Evolutionary conservation across 2,797 vertebrate genomes (phyloP).

Genomic region (Artibeus jamaicensis): DNA sequence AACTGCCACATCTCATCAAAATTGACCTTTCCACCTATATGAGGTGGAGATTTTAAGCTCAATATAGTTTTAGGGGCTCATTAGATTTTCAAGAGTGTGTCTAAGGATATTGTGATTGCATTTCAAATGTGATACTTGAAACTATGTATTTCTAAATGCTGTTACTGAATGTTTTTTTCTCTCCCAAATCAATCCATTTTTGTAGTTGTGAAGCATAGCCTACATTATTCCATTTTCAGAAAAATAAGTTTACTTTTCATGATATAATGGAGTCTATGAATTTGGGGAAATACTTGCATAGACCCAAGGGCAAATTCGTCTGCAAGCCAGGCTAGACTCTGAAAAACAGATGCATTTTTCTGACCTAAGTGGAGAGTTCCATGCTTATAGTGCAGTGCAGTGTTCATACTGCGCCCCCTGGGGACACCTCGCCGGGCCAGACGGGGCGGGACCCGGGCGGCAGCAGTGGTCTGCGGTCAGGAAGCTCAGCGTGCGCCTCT

Average conservation of each 20-base stretch:
- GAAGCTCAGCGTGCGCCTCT: not conserved
- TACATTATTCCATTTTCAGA: not conserved
- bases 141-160: slow-evolving; percentile 56
- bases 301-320: not conserved
- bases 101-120: slow-evolving; percentile 42
- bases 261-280: not conserved
- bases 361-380: not conserved
- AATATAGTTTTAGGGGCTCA: slow-evolving; percentile 64
- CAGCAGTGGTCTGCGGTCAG: not conserved
- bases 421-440: not conserved
- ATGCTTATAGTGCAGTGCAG: not conserved
- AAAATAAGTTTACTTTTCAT: not conserved
- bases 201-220: not conserved
- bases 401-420: not conserved
- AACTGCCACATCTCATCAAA: slow-evolving; percentile 60
- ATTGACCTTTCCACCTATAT: slow-evolving; percentile 66
- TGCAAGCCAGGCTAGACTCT: not conserved
- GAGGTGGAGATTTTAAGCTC: slow-evolving; percentile 64
- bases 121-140: slow-evolving; percentile 72
- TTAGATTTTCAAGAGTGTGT: slow-evolving; percentile 53
- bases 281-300: not conserved
- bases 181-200: slow-evolving; percentile 26
- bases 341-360: not conserved
- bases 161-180: slow-evolving; percentile 12
- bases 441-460: not conserved